Evolutionary conservation across 2,113 vertebrate species (phyloP).

Genomic region (Chroicocephalus ridibundus): DNA sequence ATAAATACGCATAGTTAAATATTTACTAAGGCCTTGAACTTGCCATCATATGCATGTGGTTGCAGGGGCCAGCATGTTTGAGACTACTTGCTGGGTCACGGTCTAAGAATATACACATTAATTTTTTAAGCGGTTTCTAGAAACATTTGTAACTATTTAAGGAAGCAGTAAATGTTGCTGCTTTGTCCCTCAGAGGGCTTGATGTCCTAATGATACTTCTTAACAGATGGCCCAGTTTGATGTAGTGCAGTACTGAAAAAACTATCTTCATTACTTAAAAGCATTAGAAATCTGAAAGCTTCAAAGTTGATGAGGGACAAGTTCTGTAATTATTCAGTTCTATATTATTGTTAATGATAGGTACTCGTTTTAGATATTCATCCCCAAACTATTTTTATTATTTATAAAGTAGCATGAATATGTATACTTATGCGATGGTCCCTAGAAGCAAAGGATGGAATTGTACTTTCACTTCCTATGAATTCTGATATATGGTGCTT

Average conservation of each 20-base stretch:
- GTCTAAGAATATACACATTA: neutral
- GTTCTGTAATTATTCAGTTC: neutral
- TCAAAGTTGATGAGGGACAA: neutral
- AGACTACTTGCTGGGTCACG: neutral
- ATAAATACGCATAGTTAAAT: neutral
- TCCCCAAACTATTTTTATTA: neutral
- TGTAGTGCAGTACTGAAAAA: neutral
- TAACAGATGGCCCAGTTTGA: conserved; percentile 56
- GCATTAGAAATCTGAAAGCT: neutral
- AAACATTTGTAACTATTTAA: conserved; percentile 8
- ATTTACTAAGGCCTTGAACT: neutral
- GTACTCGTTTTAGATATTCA: neutral
- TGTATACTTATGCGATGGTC: neutral
- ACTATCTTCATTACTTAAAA: neutral
- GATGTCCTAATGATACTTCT: neutral
- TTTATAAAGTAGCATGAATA: neutral
- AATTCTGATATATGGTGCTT: neutral
- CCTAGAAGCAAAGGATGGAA: neutral
- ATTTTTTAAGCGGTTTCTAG: neutral
- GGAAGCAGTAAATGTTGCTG: conserved; percentile 1
- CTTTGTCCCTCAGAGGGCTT: neutral
- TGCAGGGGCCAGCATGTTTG: neutral
- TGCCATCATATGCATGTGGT: neutral
- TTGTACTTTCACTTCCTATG: neutral
- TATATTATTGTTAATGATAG: neutral